phyloP scores from a whole-genome alignment of 2,797 vertebrate species.

The Cygnus olor region DNA sequence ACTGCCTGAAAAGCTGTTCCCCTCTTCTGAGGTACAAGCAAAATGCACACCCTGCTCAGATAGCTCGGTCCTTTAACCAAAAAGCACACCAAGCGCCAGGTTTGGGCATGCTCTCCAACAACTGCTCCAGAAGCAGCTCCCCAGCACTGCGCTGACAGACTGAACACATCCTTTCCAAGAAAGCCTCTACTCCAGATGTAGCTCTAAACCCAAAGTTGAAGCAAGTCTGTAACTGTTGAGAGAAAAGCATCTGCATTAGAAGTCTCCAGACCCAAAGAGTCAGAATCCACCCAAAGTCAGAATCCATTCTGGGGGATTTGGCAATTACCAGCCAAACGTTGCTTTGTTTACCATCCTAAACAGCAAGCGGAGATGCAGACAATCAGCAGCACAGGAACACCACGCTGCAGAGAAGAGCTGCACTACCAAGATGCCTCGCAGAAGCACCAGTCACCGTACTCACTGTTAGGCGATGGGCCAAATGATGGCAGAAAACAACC shows the following conservation, averaged over 20 bases:
- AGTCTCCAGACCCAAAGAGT: background rate
- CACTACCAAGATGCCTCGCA: background rate
- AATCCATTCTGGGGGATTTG: background rate
- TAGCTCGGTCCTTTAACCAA: background rate
- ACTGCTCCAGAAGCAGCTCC: background rate
- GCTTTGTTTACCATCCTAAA: background rate
- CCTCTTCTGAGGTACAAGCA: background rate
- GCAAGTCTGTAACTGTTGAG: background rate
- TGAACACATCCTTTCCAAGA: background rate
- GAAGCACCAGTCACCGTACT: background rate
- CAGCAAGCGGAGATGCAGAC: background rate
- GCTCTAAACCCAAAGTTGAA: background rate
- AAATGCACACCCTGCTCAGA: background rate
- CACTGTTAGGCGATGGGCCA: fast-evolving
- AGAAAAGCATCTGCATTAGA: background rate
- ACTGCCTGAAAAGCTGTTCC: background rate
- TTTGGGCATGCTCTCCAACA: background rate
- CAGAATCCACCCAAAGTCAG: background rate
- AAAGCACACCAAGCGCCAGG: background rate
- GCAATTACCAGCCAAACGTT: background rate
- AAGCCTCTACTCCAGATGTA: background rate
- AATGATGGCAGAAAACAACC: background rate
- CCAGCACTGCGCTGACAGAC: background rate
- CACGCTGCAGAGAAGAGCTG: background rate
- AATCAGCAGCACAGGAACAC: background rate